These are phyloP conservation scores for Lomographa bimaculata DNA, from an alignment of 2,888 invertebrate species.

Conservation along the genomic window DNA sequence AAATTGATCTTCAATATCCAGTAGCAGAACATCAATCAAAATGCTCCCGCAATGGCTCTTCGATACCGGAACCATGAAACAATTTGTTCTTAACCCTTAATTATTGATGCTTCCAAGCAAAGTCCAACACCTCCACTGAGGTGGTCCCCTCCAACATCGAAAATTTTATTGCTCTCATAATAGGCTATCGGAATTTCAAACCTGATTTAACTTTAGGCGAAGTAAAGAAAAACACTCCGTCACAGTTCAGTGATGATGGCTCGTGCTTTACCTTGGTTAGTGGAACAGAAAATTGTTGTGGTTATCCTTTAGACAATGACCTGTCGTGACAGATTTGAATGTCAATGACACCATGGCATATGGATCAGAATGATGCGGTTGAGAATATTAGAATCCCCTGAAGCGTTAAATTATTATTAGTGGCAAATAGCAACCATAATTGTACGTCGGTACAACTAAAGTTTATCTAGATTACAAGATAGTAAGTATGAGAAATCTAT, in stretches of 20 bases:
- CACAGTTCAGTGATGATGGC: constrained; percentile 54
- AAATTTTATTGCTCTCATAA: constrained; percentile 32
- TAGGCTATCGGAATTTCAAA: constrained; percentile 25
- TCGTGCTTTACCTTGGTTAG: constrained; percentile 73
- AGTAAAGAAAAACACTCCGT: constrained; percentile 28
- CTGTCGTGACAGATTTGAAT: constrained; percentile 51
- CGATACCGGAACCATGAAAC: constrained; percentile 63
- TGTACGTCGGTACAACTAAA: no score
- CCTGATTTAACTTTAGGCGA: constrained; percentile 12
- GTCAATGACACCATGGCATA: constrained; percentile 52
- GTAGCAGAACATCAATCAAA: constrained; percentile 34
- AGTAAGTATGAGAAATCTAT: background rate
- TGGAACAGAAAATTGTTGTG: constrained; percentile 76
- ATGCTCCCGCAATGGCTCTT: constrained; percentile 30
- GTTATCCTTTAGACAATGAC: constrained; percentile 57
- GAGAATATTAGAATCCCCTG: constrained; percentile 37
- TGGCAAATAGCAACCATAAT: constrained; percentile 17
- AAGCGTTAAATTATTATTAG: constrained; percentile 52
- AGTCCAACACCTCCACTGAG: constrained; percentile 43
- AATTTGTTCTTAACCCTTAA: constrained; percentile 56
- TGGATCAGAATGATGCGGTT: constrained; percentile 37
- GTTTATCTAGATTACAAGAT: background rate
- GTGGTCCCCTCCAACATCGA: constrained; percentile 48
- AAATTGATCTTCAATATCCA: constrained; percentile 23
- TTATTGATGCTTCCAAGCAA: constrained; percentile 45